A percentile compares a stretch with the other conserved stretches of the same genome.
phyloP scores from a whole-genome alignment of 1,140 invertebrate species.

The Aporrectodea caliginosa region DNA sequence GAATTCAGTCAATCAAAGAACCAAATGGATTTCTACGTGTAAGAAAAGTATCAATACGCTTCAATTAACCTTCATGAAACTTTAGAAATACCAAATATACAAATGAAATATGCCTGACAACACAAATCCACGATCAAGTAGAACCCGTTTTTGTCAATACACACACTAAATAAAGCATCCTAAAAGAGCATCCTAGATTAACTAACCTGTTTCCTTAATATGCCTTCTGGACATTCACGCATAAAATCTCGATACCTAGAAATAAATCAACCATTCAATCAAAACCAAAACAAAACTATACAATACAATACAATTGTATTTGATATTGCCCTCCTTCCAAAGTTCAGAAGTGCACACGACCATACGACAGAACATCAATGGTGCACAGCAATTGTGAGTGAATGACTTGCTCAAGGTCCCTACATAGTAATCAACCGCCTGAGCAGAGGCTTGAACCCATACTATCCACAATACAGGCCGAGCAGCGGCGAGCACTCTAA shows the following conservation, averaged over 20 bases:
- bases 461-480: no score
- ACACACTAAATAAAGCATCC: not conserved
- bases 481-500: no score
- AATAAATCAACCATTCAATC: not conserved
- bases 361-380: no score
- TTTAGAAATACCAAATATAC: not conserved
- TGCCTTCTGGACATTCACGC: constrained; percentile 21
- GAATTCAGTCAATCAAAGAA: not conserved
- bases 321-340: no score
- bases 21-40: not conserved
- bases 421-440: no score
- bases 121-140: not conserved
- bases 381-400: no score
- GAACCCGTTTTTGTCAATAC: not conserved
- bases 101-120: not conserved
- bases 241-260: constrained; percentile 21
- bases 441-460: no score
- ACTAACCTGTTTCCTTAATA: constrained; percentile 13
- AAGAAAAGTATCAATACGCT: not conserved
- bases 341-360: no score
- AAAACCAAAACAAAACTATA: no score
- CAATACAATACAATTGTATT: no score
- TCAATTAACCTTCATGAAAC: no score
- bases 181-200: not conserved
- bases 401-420: no score